Conservation (phyloP, 2,113 vertebrate species). For the Cricetomys ansorgei region DNA sequence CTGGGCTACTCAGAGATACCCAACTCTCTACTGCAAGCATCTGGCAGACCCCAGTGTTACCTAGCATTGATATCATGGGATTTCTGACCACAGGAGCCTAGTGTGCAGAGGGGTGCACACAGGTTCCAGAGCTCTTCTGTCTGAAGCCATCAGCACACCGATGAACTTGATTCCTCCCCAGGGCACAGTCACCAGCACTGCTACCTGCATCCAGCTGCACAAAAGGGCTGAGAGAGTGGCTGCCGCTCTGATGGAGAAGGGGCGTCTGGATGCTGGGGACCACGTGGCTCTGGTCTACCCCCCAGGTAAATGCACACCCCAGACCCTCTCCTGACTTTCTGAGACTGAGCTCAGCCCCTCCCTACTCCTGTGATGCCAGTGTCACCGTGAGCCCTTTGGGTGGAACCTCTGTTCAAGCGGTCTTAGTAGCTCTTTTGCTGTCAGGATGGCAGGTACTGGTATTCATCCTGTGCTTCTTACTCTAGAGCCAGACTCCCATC, state of each 20-base stretch:
- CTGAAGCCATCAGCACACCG: neutral
- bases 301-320: slow-evolving; percentile 88
- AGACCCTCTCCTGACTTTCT: neutral
- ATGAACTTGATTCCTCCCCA: slow-evolving; percentile 69
- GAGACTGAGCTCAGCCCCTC: neutral
- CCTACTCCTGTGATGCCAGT: neutral
- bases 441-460: neutral
- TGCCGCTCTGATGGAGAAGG: slow-evolving; percentile 91
- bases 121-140: neutral
- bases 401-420: neutral
- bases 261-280: slow-evolving; percentile 93
- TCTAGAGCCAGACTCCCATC: neutral
- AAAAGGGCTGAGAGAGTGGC: slow-evolving; percentile 95
- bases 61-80: too few relatives aligned
- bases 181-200: slow-evolving; percentile 94
- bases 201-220: slow-evolving; percentile 96
- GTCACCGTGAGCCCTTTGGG: neutral
- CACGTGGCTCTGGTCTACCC: slow-evolving; percentile 97
- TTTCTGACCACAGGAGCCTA: neutral
- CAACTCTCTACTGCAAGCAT: neutral
- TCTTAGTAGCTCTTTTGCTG: neutral
- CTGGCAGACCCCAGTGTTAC: neutral
- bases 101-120: neutral
- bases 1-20: neutral
- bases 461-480: neutral